phyloP scores from a whole-genome alignment of 2,797 vertebrate genomes.

The Diceros bicornis region DNA sequence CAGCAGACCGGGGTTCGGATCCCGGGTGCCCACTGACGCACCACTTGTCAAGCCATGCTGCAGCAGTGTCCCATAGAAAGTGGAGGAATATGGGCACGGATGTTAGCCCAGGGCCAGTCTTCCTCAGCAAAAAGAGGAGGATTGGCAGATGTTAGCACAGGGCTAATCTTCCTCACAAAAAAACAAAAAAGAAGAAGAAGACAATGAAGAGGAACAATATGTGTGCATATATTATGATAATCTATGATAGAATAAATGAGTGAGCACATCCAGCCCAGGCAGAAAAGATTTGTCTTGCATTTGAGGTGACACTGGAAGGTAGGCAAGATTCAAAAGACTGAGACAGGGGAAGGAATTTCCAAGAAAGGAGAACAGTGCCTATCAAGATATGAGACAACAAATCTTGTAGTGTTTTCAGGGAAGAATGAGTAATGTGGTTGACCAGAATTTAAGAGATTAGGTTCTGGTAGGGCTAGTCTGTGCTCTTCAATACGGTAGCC shows the following conservation, averaged over 20 bases:
- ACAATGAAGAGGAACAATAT: not conserved
- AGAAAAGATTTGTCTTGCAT: not conserved
- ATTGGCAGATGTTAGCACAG: too few relatives aligned
- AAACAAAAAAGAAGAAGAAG: not conserved
- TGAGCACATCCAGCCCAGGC: not conserved
- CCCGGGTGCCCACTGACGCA: too few relatives aligned
- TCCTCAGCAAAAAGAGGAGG: too few relatives aligned
- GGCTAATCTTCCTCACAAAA: too few relatives aligned
- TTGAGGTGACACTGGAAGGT: not conserved
- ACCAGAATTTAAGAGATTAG: not conserved
- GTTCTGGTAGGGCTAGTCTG: not conserved
- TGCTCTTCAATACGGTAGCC: not conserved
- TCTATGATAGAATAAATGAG: not conserved
- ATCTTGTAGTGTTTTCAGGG: not conserved
- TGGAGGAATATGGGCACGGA: too few relatives aligned
- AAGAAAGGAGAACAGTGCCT: not conserved
- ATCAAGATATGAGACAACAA: not conserved
- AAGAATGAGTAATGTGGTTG: not conserved
- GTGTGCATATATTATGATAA: not conserved
- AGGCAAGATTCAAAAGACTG: not conserved
- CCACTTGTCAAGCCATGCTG: too few relatives aligned
- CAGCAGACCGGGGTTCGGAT: too few relatives aligned
- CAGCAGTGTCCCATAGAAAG: too few relatives aligned
- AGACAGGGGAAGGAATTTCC: not conserved
- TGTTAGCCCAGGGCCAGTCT: too few relatives aligned